phyloP scores from a whole-genome alignment of 2,888 invertebrate genomes.

The Lypha dubia region DNA sequence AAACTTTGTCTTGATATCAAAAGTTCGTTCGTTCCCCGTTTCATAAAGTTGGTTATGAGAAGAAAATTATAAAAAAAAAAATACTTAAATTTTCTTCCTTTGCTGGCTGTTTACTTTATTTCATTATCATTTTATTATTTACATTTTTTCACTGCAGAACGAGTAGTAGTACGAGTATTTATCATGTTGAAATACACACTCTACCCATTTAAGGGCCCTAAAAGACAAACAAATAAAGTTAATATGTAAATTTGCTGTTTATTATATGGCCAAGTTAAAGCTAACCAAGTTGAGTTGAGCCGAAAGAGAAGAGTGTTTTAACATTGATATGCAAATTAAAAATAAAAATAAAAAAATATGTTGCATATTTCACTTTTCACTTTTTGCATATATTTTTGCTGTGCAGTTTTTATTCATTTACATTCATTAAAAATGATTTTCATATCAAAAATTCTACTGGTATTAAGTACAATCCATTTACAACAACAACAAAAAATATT shows the following conservation, averaged over 20 bases:
- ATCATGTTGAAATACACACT: conserved; percentile 37
- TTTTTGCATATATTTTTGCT: neutral
- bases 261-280: conserved; percentile 41
- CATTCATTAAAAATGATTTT: conserved; percentile 68
- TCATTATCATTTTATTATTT: conserved; percentile 8
- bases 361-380: conserved; percentile 23
- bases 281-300: conserved; percentile 4
- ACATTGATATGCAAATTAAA: conserved; percentile 70
- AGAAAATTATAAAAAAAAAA: conserved; percentile 48
- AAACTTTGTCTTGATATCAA: conserved; percentile 57
- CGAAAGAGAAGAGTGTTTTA: conserved; percentile 52
- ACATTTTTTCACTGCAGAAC: conserved; percentile 14
- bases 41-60: conserved; percentile 28
- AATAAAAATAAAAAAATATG: no score
- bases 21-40: conserved; percentile 9
- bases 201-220: conserved; percentile 2
- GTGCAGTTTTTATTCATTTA: conserved; percentile 53
- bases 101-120: conserved; percentile 13
- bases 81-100: conserved; percentile 34
- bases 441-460: conserved; percentile 56
- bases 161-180: conserved; percentile 44
- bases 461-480: conserved; percentile 49
- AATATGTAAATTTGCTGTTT: conserved; percentile 62
- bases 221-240: conserved; percentile 13
- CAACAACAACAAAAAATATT: conserved; percentile 24